Evolutionary conservation across 2,888 invertebrate species (phyloP).

Genomic region (Caenorhabditis virilis): DNA sequence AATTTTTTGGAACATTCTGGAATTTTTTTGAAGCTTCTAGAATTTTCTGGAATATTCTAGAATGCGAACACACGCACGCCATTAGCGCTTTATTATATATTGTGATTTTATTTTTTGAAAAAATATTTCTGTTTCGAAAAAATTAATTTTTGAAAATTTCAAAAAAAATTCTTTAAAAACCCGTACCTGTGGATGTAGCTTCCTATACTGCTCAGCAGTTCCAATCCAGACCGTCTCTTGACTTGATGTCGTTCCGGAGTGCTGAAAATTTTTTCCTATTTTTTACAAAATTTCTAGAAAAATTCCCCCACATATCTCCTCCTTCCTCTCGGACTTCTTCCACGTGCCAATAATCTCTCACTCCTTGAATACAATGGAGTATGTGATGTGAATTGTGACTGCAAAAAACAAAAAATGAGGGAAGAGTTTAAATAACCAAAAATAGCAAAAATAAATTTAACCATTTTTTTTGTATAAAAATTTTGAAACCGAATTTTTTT

Average conservation of each 20-base stretch:
- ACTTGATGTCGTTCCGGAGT: constrained; percentile 41
- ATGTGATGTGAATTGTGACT: constrained; percentile 54
- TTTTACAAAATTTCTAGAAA: not conserved
- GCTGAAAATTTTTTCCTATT: constrained; percentile 22
- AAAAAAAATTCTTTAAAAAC: too few species aligned
- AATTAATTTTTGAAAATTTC: too few species aligned
- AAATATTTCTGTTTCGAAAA: too few species aligned
- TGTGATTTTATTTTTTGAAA: too few species aligned
- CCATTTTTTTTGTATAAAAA: too few species aligned
- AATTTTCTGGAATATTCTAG: too few species aligned
- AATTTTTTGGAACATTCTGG: too few species aligned
- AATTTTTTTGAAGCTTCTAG: too few species aligned
- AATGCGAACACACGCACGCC: too few species aligned
- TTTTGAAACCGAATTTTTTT: too few species aligned
- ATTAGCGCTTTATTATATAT: too few species aligned
- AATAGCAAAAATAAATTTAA: constrained; percentile 16
- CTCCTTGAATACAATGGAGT: constrained; percentile 64
- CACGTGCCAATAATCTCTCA: constrained; percentile 66
- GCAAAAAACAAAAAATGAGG: constrained; percentile 27
- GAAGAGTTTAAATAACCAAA: not conserved
- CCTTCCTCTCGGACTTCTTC: constrained; percentile 32
- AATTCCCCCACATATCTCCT: constrained; percentile 24
- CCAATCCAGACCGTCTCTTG: constrained; percentile 67
- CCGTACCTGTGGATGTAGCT: constrained; percentile 65
- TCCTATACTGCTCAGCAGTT: constrained; percentile 58